phyloP scores from a whole-genome alignment of 2,888 invertebrate genomes.

The Diabrotica balteata region DNA sequence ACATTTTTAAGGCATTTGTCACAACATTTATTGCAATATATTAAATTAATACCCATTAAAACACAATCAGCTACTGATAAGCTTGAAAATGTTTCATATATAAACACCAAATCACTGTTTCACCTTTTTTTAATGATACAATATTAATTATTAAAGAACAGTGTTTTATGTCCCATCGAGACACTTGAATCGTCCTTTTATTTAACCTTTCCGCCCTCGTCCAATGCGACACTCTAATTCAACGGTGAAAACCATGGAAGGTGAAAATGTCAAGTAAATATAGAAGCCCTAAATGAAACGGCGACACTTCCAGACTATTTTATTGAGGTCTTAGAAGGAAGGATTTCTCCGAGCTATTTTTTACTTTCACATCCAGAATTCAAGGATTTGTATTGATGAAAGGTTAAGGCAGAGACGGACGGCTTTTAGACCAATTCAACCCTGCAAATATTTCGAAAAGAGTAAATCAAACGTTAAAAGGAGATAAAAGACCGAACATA shows the following conservation, averaged over 20 bases:
- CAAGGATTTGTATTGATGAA: conserved; percentile 6
- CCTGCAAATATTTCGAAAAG: background rate
- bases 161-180: no score
- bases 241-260: conserved; percentile 21
- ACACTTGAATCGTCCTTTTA: no score
- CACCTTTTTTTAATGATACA: no score
- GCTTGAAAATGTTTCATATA: no score
- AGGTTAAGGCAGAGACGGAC: conserved; percentile 2
- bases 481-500: no score
- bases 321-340: conserved; percentile 28
- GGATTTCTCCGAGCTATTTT: conserved; percentile 31
- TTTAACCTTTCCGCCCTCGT: conserved; percentile 1
- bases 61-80: no score
- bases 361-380: conserved; percentile 18
- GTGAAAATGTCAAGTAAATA: conserved; percentile 33
- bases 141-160: no score
- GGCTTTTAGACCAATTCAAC: background rate
- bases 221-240: conserved; percentile 20
- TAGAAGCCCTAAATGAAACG: conserved; percentile 32
- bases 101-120: no score
- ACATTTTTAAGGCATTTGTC: no score
- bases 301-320: conserved; percentile 30
- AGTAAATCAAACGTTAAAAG: background rate
- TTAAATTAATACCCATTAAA: no score
- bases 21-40: no score